Evolutionary conservation across 2,797 vertebrate genomes (phyloP).

Genomic region (Myioborus miniatus): DNA sequence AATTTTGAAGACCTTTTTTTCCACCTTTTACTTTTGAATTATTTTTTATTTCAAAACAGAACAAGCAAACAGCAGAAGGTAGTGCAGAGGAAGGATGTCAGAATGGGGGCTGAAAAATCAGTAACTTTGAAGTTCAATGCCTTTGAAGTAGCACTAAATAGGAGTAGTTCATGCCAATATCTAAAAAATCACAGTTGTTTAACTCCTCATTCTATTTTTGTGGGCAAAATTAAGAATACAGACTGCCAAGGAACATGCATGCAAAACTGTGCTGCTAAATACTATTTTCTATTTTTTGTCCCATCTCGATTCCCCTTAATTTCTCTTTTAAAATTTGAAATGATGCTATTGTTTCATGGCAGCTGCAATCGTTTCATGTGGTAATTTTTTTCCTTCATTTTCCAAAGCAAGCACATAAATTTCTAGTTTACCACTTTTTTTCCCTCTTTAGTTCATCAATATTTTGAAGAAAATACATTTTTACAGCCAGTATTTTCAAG

Average conservation of each 20-base stretch:
- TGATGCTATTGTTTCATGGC: not conserved
- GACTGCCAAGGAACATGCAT: not conserved
- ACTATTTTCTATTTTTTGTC: not conserved
- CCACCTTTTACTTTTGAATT: not conserved
- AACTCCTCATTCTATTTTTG: not conserved
- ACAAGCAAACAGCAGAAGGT: not conserved
- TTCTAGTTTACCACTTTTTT: not conserved
- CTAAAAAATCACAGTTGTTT: not conserved
- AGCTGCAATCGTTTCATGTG: not conserved
- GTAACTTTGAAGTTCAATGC: not conserved
- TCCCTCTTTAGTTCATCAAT: not conserved
- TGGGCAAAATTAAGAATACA: not conserved
- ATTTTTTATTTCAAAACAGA: not conserved
- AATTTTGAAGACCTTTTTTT: not conserved
- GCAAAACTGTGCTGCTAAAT: not conserved
- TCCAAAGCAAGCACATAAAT: not conserved
- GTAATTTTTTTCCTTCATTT: not conserved
- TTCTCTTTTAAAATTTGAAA: not conserved
- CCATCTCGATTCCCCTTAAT: not conserved
- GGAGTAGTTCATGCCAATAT: not conserved
- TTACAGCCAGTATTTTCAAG: not conserved
- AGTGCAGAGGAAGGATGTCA: not conserved
- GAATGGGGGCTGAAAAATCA: not conserved
- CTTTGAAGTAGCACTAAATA: slow-evolving; percentile 21
- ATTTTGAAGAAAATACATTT: not conserved